Evolutionary conservation across 2,113 vertebrate genomes (phyloP).

Genomic region (Ochotona princeps): DNA sequence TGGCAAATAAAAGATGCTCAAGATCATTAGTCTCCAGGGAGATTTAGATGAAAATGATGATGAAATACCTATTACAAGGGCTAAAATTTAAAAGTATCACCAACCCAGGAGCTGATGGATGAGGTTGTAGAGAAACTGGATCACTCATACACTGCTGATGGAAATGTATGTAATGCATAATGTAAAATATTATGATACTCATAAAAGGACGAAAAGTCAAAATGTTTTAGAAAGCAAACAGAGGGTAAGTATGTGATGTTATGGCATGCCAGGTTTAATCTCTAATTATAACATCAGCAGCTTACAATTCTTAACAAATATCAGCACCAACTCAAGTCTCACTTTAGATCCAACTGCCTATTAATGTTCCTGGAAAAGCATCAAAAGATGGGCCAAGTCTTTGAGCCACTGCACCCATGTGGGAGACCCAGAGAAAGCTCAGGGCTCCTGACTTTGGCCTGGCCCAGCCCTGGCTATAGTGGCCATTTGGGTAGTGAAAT

Average conservation of each 20-base stretch:
- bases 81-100: constrained; percentile 30
- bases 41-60: constrained; percentile 4
- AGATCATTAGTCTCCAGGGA: background rate
- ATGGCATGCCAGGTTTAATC: no score
- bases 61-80: background rate
- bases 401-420: no score
- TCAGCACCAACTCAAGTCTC: no score
- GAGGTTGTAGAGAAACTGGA: background rate
- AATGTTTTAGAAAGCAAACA: background rate
- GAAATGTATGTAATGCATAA: background rate
- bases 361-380: no score
- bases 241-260: background rate
- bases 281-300: no score
- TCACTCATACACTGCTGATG: background rate
- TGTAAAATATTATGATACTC: background rate
- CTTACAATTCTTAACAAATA: no score
- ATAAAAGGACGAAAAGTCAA: background rate
- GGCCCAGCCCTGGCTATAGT: no score
- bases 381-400: no score
- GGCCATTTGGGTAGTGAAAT: no score
- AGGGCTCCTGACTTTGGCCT: no score
- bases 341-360: no score
- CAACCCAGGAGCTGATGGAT: background rate
- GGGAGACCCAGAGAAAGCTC: no score
- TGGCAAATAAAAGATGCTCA: constrained; percentile 17